phyloP scores from a whole-genome alignment of 2,113 vertebrate species.

The Lycaon pictus region DNA sequence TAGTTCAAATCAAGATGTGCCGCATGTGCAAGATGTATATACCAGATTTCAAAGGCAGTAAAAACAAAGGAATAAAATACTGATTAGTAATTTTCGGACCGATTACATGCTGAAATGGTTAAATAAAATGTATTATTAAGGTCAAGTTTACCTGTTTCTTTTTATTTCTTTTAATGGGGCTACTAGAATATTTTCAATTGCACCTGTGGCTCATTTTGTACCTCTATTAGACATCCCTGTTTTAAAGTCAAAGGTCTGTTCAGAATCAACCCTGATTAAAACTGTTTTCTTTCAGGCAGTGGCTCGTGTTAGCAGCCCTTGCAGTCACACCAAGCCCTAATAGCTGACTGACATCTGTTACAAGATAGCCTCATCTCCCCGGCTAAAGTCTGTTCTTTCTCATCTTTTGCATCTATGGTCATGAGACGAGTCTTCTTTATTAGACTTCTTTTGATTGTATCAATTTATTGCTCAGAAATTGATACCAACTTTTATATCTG shows the following conservation, averaged over 20 bases:
- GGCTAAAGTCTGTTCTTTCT: neutral
- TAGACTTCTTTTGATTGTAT: neutral
- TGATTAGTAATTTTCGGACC: neutral
- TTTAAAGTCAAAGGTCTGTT: neutral
- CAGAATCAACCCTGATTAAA: neutral
- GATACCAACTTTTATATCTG: neutral
- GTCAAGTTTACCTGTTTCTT: neutral
- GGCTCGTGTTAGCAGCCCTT: neutral
- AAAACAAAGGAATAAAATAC: neutral
- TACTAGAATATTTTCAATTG: neutral
- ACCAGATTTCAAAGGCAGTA: neutral
- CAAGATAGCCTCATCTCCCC: neutral
- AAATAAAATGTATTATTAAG: conserved; percentile 24
- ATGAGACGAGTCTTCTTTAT: neutral
- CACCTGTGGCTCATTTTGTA: too few relatives aligned
- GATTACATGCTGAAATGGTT: neutral
- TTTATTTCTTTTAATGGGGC: neutral
- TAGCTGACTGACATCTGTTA: neutral
- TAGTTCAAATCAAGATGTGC: neutral
- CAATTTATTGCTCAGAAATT: neutral
- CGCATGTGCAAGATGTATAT: neutral
- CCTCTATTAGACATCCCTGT: neutral
- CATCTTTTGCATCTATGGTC: neutral
- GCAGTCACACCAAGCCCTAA: neutral
- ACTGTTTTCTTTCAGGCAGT: neutral